Conservation (phyloP, 2,113 vertebrate genomes). For the western clawed frog (Xenopus tropicalis) region UCB_Xtro_10.0 CM004446.2:72732001-72732500, state of each 20-base stretch:
- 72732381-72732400: too few relatives aligned
- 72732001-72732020: too few relatives aligned
- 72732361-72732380: too few relatives aligned
- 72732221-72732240: constrained; percentile 31
- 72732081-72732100: background rate
- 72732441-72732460: too few relatives aligned
- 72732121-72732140: background rate
- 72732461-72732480: too few relatives aligned
- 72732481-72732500: too few relatives aligned
- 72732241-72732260: constrained; percentile 26
- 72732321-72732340: background rate
- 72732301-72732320: constrained; percentile 7
- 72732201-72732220: constrained; percentile 26
- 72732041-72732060: background rate
- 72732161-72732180: constrained; percentile 35
- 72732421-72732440: too few relatives aligned
- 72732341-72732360: background rate
- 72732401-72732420: too few relatives aligned
- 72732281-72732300: constrained; percentile 30
- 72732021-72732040: background rate
- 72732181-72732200: constrained; percentile 39
- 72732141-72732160: constrained; percentile 11
- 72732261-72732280: constrained; percentile 37
- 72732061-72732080: background rate
- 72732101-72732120: background rate